A percentile compares a stretch with the other conserved stretches of the same genome.
phyloP scores from a whole-genome alignment of 1,140 invertebrate genomes.

The Caenorhabditis latens region DNA sequence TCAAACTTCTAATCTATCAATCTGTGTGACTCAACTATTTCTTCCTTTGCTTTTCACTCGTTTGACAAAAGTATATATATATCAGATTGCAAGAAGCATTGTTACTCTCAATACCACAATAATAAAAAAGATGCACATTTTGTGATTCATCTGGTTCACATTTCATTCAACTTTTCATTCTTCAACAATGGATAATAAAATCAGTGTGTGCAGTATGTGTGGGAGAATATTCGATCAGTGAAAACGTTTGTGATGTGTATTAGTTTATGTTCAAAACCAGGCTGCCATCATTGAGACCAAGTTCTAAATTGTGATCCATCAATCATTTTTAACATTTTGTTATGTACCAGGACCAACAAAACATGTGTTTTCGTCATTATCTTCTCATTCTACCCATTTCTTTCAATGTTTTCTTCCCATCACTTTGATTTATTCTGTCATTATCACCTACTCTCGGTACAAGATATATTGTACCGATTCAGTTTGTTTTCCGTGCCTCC shows the following conservation, averaged over 20 bases:
- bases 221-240: background rate
- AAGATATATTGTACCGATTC: conserved; percentile 10
- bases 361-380: conserved; percentile 14
- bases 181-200: conserved; percentile 40
- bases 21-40: conserved; percentile 27
- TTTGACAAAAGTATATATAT: background rate
- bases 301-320: background rate
- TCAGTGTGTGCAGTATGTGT: conserved; percentile 11
- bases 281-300: background rate
- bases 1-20: conserved; percentile 42
- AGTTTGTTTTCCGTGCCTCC: background rate
- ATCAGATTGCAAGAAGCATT: conserved; percentile 13
- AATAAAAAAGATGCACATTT: conserved; percentile 39
- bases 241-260: background rate
- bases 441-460: background rate
- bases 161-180: conserved; percentile 28
- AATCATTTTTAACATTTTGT: conserved; percentile 28
- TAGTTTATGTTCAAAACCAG: background rate
- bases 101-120: conserved; percentile 37
- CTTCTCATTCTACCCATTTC: background rate
- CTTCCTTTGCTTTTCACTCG: background rate
- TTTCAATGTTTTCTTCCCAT: background rate
- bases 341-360: conserved; percentile 8
- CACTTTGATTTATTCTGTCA: conserved; percentile 12
- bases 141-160: conserved; percentile 51